Percentiles rank a stretch among this genome's conserved stretches.
phyloP scores from a whole-genome alignment of 2,888 invertebrate species.

The Sinopyrophorus schimmeli region DNA sequence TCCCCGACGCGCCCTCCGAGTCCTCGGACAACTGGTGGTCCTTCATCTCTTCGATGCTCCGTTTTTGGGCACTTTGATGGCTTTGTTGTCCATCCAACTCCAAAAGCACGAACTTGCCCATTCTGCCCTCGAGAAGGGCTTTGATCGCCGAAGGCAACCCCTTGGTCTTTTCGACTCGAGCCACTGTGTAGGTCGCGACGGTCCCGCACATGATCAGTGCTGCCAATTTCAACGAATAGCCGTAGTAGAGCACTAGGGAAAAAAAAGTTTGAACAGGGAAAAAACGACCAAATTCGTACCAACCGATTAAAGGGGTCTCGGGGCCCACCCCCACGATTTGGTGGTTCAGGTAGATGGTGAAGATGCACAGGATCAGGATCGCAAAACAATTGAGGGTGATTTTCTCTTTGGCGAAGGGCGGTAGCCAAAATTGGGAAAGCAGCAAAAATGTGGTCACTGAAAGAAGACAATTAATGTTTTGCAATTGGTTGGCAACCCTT shows the following conservation, averaged over 20 bases:
- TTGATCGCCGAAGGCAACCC: slow-evolving; percentile 5
- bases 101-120: slow-evolving; percentile 15
- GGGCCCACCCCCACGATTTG: slow-evolving; percentile 60
- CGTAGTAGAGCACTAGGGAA: background rate
- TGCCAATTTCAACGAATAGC: background rate
- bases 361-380: slow-evolving; percentile 62
- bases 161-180: too few species aligned
- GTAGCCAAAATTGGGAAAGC: slow-evolving; percentile 66
- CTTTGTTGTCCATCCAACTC: background rate
- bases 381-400: slow-evolving; percentile 64
- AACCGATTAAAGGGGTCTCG: slow-evolving; percentile 62
- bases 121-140: background rate
- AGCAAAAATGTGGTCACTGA: slow-evolving; percentile 50
- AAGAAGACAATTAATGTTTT: too few species aligned
- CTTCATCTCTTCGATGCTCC: slow-evolving; percentile 7
- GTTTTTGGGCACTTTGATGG: background rate
- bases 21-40: slow-evolving; percentile 6
- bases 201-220: too few species aligned
- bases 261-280: background rate
- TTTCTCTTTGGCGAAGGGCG: slow-evolving; percentile 68
- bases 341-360: slow-evolving; percentile 66
- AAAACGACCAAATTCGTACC: background rate
- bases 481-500: background rate
- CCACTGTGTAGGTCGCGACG: slow-evolving; percentile 2
- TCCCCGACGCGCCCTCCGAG: too few species aligned